Evolutionary conservation across 2,888 invertebrate genomes (phyloP), one percentile per base, ranked within the genome.

Genomic region (Pelosia muscerda): DNA sequence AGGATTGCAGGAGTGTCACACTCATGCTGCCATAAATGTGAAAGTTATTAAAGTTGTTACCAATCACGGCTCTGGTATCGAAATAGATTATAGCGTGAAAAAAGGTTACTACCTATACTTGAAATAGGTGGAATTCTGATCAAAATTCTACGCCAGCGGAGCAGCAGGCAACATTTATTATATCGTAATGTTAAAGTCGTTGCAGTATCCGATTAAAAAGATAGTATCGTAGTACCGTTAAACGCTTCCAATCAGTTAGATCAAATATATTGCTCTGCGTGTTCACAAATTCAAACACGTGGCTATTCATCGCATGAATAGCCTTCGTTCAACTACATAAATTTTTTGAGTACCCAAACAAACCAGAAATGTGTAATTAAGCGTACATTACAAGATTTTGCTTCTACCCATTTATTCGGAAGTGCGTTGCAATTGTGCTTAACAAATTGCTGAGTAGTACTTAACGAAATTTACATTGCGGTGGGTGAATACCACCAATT

Each of bases 381-480:
- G 61, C 57, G 57, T 58, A 61, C 28, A 62, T 62, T 23, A 58
- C 74, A 79, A 77, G 77, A 75, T 77, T 79, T 81, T 80, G 69
- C 69, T 76, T 81, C 79, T 72, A 81, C 76, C 72, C 66, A 79
- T 81, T 80, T 75, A 81, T 81, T 72, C 63, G 57, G 49, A 67
- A 77, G 71, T 77, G 78, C 75, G 68, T 72, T 74, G 74, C 79
- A 76, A 79, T 74, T 83, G 76, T 68, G 68, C 73, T 75, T 66
- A 76, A 79, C 76, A 79, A 75, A 81, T 73, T 74, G 74, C 72
- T 34, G 67, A 72, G 74, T 72, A 74, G 73, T 66, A 71, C 71
- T 69, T 64, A 31, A 66, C 76, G 71, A 82, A 81, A 84, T 84
- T 84, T 84, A 86, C 83, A 84, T 79, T 75, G 81, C 68, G 81